phyloP scores from a whole-genome alignment of 2,888 invertebrate species.

The Amphipyra berbera region DNA sequence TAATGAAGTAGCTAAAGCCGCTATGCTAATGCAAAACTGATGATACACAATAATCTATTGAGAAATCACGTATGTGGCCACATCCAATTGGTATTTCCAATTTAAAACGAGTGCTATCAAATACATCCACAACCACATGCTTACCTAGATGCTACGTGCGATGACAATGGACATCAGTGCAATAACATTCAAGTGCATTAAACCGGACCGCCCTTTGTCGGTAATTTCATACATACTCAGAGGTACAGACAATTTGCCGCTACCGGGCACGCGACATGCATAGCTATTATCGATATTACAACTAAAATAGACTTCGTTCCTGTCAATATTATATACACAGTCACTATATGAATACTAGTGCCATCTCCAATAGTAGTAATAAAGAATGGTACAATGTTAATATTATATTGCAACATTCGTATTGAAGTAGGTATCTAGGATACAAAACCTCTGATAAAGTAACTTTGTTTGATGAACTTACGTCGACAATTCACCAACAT shows the following conservation, averaged over 20 bases:
- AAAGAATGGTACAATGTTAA: conserved; percentile 10
- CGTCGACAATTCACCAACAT: no score
- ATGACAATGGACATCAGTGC: conserved; percentile 15
- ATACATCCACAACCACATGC: conserved; percentile 1
- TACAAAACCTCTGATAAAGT: no score
- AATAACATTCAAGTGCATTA: conserved; percentile 14
- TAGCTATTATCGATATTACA: conserved; percentile 23
- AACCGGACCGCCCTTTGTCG: conserved; percentile 38
- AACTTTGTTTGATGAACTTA: no score
- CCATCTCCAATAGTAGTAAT: not conserved
- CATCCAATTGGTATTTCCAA: not conserved
- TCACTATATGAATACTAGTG: no score
- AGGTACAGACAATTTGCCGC: conserved; percentile 32
- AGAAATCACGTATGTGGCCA: no score
- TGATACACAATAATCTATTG: no score
- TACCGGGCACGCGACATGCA: conserved; percentile 37
- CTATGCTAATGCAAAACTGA: no score
- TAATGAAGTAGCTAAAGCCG: no score
- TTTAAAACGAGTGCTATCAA: not conserved
- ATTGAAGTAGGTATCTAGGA: no score
- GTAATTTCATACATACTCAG: conserved; percentile 11
- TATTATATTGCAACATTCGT: conserved; percentile 2
- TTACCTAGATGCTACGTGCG: not conserved
- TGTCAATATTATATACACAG: conserved; percentile 9
- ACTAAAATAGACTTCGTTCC: conserved; percentile 23